phyloP scores from a whole-genome alignment of 2,888 invertebrate species.

The Leucophenga maculata region DNA sequence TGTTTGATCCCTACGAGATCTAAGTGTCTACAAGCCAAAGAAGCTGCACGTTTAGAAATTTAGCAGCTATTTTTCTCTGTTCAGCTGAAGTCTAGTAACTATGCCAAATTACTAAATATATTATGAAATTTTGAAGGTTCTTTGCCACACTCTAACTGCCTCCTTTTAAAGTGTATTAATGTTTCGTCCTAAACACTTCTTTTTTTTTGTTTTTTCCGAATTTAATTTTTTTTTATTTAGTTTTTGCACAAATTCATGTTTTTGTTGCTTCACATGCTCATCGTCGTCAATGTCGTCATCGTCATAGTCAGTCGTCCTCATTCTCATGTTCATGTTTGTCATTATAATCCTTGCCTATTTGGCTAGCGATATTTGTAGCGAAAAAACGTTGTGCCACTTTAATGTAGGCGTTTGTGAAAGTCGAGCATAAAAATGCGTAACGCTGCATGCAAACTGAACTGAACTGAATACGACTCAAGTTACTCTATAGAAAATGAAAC shows the following conservation, averaged over 20 bases:
- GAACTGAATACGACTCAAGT: background rate
- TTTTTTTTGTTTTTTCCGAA: background rate
- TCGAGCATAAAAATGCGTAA: conserved; percentile 33
- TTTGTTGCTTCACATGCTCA: background rate
- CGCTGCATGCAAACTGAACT: conserved; percentile 28
- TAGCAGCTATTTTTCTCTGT: no score
- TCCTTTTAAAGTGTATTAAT: no score
- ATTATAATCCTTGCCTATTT: conserved; percentile 65
- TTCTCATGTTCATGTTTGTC: conserved; percentile 44
- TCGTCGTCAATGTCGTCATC: background rate
- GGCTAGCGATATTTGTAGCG: conserved; percentile 57
- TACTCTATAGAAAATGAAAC: no score
- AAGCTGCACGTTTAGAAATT: no score
- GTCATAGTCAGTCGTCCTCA: background rate
- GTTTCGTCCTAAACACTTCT: background rate
- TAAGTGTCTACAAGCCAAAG: no score
- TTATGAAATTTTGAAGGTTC: no score
- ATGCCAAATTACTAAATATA: no score
- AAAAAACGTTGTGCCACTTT: background rate
- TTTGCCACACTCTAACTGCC: no score
- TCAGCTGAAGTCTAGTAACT: no score
- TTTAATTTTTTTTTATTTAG: no score
- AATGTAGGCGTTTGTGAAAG: conserved; percentile 52
- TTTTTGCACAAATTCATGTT: background rate
- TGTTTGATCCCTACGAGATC: no score